A percentile compares a stretch with the other conserved stretches of the same genome.
Conservation (phyloP, 2,113 vertebrate genomes). For the Malurus melanocephalus region DNA sequence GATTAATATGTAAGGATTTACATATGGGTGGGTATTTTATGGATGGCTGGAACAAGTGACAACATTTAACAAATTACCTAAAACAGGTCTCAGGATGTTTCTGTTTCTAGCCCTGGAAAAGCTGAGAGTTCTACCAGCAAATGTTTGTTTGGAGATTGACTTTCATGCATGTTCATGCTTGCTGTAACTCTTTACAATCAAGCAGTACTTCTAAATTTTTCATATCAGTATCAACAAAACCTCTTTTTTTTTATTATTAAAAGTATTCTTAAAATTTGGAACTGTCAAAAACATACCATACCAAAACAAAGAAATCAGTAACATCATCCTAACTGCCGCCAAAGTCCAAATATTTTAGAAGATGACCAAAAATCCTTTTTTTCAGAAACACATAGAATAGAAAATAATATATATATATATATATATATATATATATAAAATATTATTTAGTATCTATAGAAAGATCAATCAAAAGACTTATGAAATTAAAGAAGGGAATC, state of each 20-base stretch:
- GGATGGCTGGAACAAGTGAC: conserved; percentile 33
- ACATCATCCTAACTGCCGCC: neutral
- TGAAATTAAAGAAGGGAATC: neutral
- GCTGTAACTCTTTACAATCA: neutral
- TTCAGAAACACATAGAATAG: neutral
- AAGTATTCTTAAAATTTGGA: neutral
- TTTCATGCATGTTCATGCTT: neutral
- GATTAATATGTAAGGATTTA: conserved; percentile 42
- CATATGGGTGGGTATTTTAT: conserved; percentile 41
- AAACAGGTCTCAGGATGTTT: conserved; percentile 6
- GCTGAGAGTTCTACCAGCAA: neutral
- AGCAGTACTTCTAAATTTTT: neutral
- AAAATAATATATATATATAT: neutral
- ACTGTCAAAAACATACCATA: neutral
- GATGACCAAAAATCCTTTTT: neutral
- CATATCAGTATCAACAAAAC: rapidly evolving
- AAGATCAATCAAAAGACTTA: neutral
- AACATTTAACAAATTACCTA: conserved; percentile 39
- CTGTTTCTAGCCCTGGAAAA: neutral
- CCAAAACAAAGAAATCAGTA: neutral
- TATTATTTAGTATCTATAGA: neutral
- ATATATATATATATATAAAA: no score
- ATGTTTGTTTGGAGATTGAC: neutral
- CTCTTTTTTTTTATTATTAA: neutral
- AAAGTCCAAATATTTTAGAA: neutral